phyloP scores from a whole-genome alignment of 2,113 vertebrate species.

The Istiophorus platypterus region DNA sequence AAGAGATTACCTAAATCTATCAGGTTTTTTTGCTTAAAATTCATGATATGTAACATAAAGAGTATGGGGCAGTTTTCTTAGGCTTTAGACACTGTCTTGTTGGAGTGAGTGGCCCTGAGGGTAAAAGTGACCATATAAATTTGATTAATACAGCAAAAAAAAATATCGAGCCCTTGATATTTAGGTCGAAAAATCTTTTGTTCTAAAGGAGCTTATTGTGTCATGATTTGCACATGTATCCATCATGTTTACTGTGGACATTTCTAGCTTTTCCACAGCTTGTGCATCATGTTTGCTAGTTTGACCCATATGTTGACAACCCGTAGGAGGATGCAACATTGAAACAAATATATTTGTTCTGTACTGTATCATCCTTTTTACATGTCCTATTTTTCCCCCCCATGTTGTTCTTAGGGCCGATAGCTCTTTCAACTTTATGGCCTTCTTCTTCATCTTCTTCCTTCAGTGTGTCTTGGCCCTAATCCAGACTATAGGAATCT shows the following conservation, averaged over 20 bases:
- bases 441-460: conserved; percentile 96
- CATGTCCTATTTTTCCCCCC: background rate
- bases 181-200: background rate
- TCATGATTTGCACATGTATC: background rate
- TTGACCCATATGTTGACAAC: background rate
- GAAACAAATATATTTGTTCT: conserved; percentile 14
- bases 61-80: background rate
- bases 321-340: conserved; percentile 6
- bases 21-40: too few species aligned
- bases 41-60: too few species aligned
- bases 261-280: background rate
- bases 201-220: background rate
- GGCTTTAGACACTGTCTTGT: background rate
- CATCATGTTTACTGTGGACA: background rate
- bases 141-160: background rate
- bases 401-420: conserved; percentile 81
- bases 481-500: conserved; percentile 90
- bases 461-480: conserved; percentile 88
- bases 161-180: background rate
- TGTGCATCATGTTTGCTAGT: background rate
- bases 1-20: background rate
- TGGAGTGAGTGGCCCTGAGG: background rate
- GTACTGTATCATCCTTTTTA: background rate
- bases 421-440: conserved; percentile 98
- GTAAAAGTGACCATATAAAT: background rate